phyloP scores from a whole-genome alignment of 2,797 vertebrate genomes.

The Botia kubotai region DNA sequence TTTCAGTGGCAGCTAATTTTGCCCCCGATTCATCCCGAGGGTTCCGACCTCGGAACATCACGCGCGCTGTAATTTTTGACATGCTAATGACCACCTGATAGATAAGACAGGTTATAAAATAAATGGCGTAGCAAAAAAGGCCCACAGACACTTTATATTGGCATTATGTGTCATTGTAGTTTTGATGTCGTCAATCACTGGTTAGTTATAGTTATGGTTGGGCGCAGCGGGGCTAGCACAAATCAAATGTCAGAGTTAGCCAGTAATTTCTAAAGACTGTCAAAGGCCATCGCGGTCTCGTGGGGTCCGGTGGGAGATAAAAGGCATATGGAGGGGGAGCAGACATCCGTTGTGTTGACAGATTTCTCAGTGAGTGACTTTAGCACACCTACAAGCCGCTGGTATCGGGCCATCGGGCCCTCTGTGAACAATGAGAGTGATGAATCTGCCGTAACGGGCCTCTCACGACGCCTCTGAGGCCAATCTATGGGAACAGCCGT shows the following conservation, averaged over 20 bases:
- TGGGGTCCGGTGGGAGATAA: slow-evolving; percentile 71
- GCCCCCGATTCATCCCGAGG: slow-evolving; percentile 67
- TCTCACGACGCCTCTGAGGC: slow-evolving; percentile 73
- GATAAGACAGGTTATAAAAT: slow-evolving; percentile 60
- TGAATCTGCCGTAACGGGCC: slow-evolving; percentile 80
- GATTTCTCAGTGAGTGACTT: slow-evolving; percentile 80
- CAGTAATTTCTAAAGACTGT: slow-evolving; percentile 73
- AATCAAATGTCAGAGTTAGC: slow-evolving; percentile 67
- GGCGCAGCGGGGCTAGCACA: slow-evolving; percentile 48
- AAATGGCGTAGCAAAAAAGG: slow-evolving; percentile 38
- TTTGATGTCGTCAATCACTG: slow-evolving; percentile 54
- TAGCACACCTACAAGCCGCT: slow-evolving; percentile 75
- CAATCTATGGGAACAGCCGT: slow-evolving; percentile 76
- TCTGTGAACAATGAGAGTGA: slow-evolving; percentile 70
- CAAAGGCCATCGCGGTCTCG: slow-evolving; percentile 77
- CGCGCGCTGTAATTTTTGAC: slow-evolving; percentile 68
- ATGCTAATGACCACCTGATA: slow-evolving; percentile 67
- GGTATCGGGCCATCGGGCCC: slow-evolving; percentile 68
- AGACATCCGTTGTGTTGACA: slow-evolving; percentile 78
- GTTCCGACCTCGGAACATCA: slow-evolving; percentile 68
- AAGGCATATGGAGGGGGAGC: slow-evolving; percentile 68
- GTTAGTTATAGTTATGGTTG: slow-evolving; percentile 54
- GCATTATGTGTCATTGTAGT: slow-evolving; percentile 37
- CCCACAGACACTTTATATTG: slow-evolving; percentile 41
- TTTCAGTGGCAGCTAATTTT: slow-evolving; percentile 71